Evolutionary conservation across 37 sponge, comb jelly and placozoan species (phyloP), one percentile per base, ranked within the genome.

Genomic region (Spongilla lacustris): DNA sequence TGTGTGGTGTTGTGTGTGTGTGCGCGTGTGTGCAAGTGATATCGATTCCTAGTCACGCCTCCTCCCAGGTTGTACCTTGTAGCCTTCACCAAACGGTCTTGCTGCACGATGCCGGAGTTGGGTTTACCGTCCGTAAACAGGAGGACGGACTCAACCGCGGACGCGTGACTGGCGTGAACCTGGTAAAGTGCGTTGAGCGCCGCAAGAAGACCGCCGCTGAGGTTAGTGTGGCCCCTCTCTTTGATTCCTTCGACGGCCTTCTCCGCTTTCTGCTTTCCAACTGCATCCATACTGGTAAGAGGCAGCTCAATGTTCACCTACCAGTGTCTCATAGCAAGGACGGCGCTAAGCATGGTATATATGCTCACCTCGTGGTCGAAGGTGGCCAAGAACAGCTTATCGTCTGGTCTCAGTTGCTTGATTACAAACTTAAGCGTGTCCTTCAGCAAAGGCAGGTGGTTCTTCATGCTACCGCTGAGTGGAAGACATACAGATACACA

Each of bases 51-150:
- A 46, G 46, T 8, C 46, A 46, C 46, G 21, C 58, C 58, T 1
- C 58, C 19, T 14, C 58, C 14, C 58, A 1, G 4, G 1, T 1
- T 19, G n/a, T 50, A 92, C 93, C 89, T 92, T 5, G 98, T 95
- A 0, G 98, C 98, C 68, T 91, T 95, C 41, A 84, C 91, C 26
- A 97, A 75, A 0, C 83, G 30, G 26, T 77, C 71, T 22, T 50
- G 50, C 27, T 92, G 85, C 23, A 81, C 78, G 4, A 97, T 92
- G 17, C 98, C 98, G 23, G 83, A 85, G 81, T 97, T 97, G n/a
- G 98, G 95, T 87, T 91, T 95, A 35, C 98, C 98, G 50, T 97
- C 98, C 25, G 94, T 97, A 87, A 97, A 97, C 48, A 97, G 90
- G 0, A 97, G 87, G 0, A 97, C 89, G 10, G 95, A 95, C 86